Base-by-base conservation (phyloP, 2,888 invertebrate species). In the Choristoneura rosaceana region DNA sequence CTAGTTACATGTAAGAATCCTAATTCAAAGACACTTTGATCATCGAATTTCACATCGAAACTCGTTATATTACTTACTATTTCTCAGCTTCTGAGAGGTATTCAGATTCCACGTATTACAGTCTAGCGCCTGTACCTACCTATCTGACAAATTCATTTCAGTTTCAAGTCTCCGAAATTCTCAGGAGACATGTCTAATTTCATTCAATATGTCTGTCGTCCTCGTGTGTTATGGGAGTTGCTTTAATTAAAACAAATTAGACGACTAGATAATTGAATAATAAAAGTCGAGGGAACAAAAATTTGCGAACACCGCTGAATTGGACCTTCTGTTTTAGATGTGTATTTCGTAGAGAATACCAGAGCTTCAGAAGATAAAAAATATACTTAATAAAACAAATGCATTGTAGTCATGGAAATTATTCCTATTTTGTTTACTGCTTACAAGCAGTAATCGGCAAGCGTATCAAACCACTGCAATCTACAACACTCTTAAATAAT, bases 101-200 rank as follows among this genome's bases (percentile, higher is more conserved):
- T 55, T 59, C 59, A 60, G 59, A 41, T 17, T 14, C 45, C 25
- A 15, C n/a, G 45, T 66, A 66, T 47, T 43, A 47, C 45, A 47
- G 61, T 50, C 60, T 38, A 50, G 41, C 41, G 66, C 55, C 17
- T 60, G n/a, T 38, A 60, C 33, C 61, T 38, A 60, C 33, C 61
- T 61, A 60, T 38, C 61, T 50, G 38, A 15, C 41, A 41, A 61
- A 61, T 68, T 68, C 60, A 68, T 61, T 59, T 61, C 38, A 69
- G 25, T 52, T 52, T 69, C 61, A 61, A 60, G 69, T 69, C 60
- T 67, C 50, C 52, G 38, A 64, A 47, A 64, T 70, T 59, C 70
- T 64, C 63, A 47, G 47, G 70, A 70, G 70, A 69, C 67, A 47
- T 50, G 50, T 70, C 50, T 70, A 70, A 70, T 70, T 65, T 70